Evolutionary conservation across 1,140 invertebrate species (phyloP).

Genomic region (Cyclargus thomasi): DNA sequence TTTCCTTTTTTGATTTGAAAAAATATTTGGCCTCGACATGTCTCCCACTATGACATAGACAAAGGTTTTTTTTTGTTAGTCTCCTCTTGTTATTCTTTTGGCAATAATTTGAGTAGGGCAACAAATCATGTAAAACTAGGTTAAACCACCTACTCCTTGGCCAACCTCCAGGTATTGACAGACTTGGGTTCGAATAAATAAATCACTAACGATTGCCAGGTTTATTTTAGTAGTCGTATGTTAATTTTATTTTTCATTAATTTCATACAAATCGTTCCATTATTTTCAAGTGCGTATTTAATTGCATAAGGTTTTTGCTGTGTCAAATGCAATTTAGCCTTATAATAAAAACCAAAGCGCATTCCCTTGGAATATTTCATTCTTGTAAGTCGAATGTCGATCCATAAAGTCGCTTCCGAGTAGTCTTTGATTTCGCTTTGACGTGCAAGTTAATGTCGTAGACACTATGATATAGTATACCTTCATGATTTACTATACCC

Average conservation of each 20-base stretch:
- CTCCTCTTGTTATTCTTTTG: too few relatives aligned
- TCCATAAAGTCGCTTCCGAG: not conserved
- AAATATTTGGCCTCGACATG: too few relatives aligned
- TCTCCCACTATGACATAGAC: too few relatives aligned
- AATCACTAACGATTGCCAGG: not conserved
- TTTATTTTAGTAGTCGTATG: not conserved
- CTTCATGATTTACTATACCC: not conserved
- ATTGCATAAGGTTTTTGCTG: not conserved
- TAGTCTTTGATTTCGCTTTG: conserved; percentile 11
- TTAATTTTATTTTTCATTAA: not conserved
- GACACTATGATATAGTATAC: not conserved
- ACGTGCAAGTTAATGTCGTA: not conserved
- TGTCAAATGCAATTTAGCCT: not conserved
- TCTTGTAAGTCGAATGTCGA: conserved; percentile 1
- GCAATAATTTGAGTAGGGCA: not conserved
- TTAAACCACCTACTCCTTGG: not conserved
- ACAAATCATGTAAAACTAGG: not conserved
- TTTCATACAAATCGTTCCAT: not conserved
- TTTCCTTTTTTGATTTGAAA: too few relatives aligned
- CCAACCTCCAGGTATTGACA: not conserved
- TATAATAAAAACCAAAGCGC: not conserved
- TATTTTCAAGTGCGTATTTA: not conserved
- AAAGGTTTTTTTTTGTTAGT: not conserved
- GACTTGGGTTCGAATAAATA: not conserved
- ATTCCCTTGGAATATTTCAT: not conserved